Evolutionary conservation across 2,888 invertebrate genomes (phyloP).

Genomic region (Marasmarcha lunaedactyla): DNA sequence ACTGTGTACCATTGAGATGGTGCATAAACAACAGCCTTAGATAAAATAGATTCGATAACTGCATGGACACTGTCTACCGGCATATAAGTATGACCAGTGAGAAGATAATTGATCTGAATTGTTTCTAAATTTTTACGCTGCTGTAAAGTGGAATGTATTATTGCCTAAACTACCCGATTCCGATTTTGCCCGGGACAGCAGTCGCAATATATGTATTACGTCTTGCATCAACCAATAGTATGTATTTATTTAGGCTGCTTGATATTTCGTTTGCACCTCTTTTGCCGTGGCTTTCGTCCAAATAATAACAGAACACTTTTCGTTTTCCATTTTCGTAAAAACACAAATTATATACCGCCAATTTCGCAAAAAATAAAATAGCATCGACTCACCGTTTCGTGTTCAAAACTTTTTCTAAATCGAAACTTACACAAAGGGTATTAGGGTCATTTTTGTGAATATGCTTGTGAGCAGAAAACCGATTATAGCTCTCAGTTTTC

Average conservation of each 20-base stretch:
- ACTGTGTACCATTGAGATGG: conserved; percentile 9
- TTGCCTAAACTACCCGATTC: not conserved
- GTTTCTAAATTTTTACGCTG: conserved; percentile 15
- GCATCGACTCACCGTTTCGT: conserved; percentile 15
- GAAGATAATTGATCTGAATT: conserved; percentile 17
- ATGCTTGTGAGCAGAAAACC: too few species aligned
- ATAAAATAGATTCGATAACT: conserved; percentile 19
- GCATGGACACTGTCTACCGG: conserved; percentile 26
- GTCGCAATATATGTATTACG: not conserved
- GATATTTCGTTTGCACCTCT: not conserved
- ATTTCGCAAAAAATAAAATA: conserved; percentile 10
- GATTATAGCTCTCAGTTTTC: conserved; percentile 3
- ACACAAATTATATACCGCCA: conserved; percentile 11
- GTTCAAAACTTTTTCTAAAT: conserved; percentile 13
- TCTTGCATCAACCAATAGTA: not conserved
- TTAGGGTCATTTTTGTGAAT: too few species aligned
- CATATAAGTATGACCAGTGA: conserved; percentile 29
- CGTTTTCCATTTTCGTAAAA: conserved; percentile 12
- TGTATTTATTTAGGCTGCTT: not conserved
- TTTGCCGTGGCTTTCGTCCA: not conserved
- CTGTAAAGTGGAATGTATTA: conserved; percentile 4
- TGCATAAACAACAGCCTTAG: conserved; percentile 20
- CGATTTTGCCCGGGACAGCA: conserved; percentile 1
- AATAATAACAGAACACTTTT: conserved; percentile 7
- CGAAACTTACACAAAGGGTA: conserved; percentile 9